Evolutionary conservation across 92 coral and sea anemone species (phyloP).

Genomic region (Porites divaricata): DNA sequence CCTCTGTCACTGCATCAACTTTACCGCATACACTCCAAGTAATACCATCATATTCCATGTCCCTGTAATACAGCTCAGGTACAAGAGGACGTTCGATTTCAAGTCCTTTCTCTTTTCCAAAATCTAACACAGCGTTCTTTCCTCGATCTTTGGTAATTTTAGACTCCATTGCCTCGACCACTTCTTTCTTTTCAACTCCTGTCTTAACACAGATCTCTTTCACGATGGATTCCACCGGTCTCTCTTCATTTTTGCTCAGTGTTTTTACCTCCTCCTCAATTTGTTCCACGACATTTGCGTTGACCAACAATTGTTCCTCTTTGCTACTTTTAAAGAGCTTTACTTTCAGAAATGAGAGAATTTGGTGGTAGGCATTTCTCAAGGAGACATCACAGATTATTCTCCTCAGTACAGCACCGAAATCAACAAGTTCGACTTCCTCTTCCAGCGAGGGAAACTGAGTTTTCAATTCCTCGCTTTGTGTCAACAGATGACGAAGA

Average conservation of each 20-base stretch:
- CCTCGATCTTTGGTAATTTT: slow-evolving; percentile 88
- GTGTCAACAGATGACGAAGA: slow-evolving; percentile 54
- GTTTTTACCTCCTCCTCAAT: slow-evolving; percentile 58
- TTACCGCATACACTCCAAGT: slow-evolving; percentile 85
- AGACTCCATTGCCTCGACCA: slow-evolving; percentile 75
- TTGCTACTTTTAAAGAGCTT: slow-evolving; percentile 52
- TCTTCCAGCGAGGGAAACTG: slow-evolving; percentile 22
- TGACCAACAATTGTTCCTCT: slow-evolving; percentile 65
- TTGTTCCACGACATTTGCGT: slow-evolving; percentile 50
- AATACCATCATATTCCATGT: slow-evolving; percentile 74
- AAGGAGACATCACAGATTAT: slow-evolving; percentile 36
- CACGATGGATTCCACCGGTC: slow-evolving; percentile 75
- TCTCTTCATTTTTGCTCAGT: slow-evolving; percentile 79
- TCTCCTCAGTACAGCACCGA: slow-evolving; percentile 38
- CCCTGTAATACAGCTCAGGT: slow-evolving; percentile 50
- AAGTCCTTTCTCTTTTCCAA: slow-evolving; percentile 72
- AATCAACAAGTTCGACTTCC: slow-evolving; percentile 40
- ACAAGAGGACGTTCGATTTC: slow-evolving; percentile 46
- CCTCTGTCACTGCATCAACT: slow-evolving; percentile 85
- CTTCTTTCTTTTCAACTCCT: slow-evolving; percentile 60
- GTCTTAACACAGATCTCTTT: slow-evolving; percentile 80
- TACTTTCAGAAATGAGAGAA: slow-evolving; percentile 64
- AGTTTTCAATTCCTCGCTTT: slow-evolving; percentile 12
- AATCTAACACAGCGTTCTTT: slow-evolving; percentile 74
- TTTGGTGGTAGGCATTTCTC: slow-evolving; percentile 42